A percentile compares a stretch with the other conserved stretches of the same genome.
Evolutionary conservation across 1,140 invertebrate genomes (phyloP).

Genomic region (Lutraria rhynchaena): DNA sequence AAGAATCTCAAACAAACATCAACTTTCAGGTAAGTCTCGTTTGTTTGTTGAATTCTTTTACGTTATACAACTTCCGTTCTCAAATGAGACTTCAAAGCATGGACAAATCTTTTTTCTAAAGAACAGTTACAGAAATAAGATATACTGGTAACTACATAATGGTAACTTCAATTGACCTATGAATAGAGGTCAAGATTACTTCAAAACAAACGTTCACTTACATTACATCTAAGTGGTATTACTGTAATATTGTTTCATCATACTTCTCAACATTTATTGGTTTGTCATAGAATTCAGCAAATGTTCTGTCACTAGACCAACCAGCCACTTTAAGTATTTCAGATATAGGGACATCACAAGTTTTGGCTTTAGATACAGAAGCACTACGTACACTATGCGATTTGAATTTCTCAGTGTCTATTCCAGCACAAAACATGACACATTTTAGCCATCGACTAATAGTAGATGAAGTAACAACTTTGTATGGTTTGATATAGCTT

Average conservation of each 20-base stretch:
- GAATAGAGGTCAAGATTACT: background rate
- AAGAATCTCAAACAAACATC: too few species aligned
- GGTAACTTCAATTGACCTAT: background rate
- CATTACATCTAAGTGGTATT: background rate
- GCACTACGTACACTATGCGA: conserved; percentile 18
- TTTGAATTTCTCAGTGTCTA: conserved; percentile 11
- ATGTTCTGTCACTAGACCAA: too few species aligned
- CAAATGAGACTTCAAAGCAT: too few species aligned
- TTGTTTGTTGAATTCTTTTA: too few species aligned
- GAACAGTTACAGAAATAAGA: too few species aligned
- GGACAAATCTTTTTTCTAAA: too few species aligned
- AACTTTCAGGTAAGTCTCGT: too few species aligned
- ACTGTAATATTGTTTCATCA: background rate
- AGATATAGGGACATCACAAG: conserved; percentile 22
- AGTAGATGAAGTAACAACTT: background rate
- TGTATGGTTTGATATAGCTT: conserved; percentile 36
- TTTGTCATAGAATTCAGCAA: conserved; percentile 38
- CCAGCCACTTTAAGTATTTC: conserved; percentile 43
- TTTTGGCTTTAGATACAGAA: conserved; percentile 9
- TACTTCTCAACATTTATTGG: conserved; percentile 1
- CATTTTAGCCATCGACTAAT: conserved; percentile 29
- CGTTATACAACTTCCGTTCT: too few species aligned
- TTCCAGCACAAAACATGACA: conserved; percentile 16
- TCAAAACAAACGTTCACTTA: background rate
- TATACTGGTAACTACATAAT: too few species aligned